A percentile compares a stretch with the other conserved stretches of the same genome.
These are phyloP conservation scores for Brevimyrus niger DNA, from an alignment of 2,113 vertebrate species.

Conservation along the genomic window DNA sequence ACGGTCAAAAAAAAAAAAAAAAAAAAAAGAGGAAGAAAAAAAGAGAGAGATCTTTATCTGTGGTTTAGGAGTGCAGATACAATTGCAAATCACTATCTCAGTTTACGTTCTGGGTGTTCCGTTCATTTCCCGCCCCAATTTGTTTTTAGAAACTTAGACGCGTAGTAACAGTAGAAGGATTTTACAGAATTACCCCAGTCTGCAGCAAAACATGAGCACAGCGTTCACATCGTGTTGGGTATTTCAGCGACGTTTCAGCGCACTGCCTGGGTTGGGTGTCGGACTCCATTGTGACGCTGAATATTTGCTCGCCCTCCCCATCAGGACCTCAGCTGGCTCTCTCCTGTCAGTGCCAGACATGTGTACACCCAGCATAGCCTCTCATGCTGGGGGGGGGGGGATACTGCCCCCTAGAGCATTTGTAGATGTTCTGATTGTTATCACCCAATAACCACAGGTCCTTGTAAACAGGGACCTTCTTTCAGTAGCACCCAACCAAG, in stretches of 20 bases:
- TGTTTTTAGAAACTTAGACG: background rate
- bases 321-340: slow-evolving; percentile 48
- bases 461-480: background rate
- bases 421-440: background rate
- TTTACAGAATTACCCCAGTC: background rate
- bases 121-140: background rate
- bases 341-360: background rate
- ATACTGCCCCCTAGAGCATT: background rate
- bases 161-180: background rate
- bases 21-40: background rate
- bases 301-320: slow-evolving; percentile 55
- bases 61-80: background rate
- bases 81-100: background rate
- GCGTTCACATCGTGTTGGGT: background rate
- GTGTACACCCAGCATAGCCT: background rate
- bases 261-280: too few relatives aligned
- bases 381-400: background rate
- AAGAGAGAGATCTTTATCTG: background rate
- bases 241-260: too few relatives aligned
- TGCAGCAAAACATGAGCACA: background rate
- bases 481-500: background rate
- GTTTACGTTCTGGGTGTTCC: background rate
- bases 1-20: background rate
- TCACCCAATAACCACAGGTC: background rate
- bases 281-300: slow-evolving; percentile 46